Evolutionary conservation across 2,113 vertebrate species (phyloP).

Genomic region (Eudorcas thomsonii): DNA sequence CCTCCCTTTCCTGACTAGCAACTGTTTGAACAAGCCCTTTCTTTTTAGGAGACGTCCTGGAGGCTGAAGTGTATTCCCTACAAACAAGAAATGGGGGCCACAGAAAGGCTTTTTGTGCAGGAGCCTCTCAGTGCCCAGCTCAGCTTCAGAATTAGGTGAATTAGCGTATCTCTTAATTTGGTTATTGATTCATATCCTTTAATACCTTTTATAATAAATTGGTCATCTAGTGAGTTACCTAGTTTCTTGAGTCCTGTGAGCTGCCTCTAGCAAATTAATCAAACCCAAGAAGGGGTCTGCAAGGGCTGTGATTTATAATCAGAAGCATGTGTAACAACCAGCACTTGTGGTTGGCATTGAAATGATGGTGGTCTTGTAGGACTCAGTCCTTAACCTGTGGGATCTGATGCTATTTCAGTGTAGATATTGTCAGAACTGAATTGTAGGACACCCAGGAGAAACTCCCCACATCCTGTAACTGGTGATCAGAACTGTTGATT

Average conservation of each 20-base stretch:
- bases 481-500: neutral
- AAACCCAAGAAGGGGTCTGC: neutral
- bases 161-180: neutral
- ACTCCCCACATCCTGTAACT: neutral
- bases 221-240: neutral
- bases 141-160: neutral
- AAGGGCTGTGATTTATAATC: neutral
- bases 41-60: neutral
- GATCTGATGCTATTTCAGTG: neutral
- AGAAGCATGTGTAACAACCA: neutral
- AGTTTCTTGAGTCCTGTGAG: neutral
- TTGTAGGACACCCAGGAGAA: neutral
- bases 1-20: neutral
- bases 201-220: neutral
- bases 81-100: neutral
- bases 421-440: neutral
- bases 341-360: neutral
- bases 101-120: neutral
- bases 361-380: neutral
- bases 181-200: neutral
- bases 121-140: neutral
- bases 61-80: neutral
- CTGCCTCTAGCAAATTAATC: neutral
- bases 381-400: neutral
- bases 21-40: neutral